phyloP scores from a whole-genome alignment of 1,140 invertebrate species.

The Oryzaephilus surinamensis region DNA sequence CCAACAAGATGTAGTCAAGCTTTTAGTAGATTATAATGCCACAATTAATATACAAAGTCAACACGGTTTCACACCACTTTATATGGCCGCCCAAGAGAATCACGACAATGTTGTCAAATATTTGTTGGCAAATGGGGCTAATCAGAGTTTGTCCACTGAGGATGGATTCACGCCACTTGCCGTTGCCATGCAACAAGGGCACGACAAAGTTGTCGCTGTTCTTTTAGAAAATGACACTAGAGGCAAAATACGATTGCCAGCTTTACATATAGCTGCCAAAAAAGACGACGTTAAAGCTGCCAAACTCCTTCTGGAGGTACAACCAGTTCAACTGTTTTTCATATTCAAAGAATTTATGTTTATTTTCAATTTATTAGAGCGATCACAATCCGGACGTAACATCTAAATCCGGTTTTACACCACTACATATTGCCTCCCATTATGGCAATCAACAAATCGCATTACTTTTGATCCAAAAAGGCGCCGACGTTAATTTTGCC shows the following conservation, averaged over 20 bases:
- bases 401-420: constrained; percentile 97
- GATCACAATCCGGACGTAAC: constrained; percentile 95
- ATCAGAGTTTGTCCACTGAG: constrained; percentile 96
- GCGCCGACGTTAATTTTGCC: constrained; percentile 95
- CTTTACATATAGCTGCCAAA: constrained; percentile 91
- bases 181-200: constrained; percentile 94
- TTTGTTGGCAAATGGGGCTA: constrained; percentile 87
- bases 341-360: too few species aligned
- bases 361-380: constrained; percentile 65
- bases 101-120: constrained; percentile 94
- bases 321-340: too few species aligned
- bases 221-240: constrained; percentile 85
- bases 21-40: constrained; percentile 87
- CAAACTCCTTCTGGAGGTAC: constrained; percentile 76
- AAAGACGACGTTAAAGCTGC: constrained; percentile 95
- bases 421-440: constrained; percentile 95
- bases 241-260: constrained; percentile 72
- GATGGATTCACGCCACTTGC: constrained; percentile 94
- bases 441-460: constrained; percentile 98
- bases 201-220: constrained; percentile 90
- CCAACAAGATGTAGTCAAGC: constrained; percentile 89
- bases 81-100: constrained; percentile 99
- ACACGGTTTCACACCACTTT: constrained; percentile 97
- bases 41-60: constrained; percentile 97
- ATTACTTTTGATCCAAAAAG: constrained; percentile 82